phyloP scores from a whole-genome alignment of 2,113 vertebrate species.

The Plectropomus leopardus region DNA sequence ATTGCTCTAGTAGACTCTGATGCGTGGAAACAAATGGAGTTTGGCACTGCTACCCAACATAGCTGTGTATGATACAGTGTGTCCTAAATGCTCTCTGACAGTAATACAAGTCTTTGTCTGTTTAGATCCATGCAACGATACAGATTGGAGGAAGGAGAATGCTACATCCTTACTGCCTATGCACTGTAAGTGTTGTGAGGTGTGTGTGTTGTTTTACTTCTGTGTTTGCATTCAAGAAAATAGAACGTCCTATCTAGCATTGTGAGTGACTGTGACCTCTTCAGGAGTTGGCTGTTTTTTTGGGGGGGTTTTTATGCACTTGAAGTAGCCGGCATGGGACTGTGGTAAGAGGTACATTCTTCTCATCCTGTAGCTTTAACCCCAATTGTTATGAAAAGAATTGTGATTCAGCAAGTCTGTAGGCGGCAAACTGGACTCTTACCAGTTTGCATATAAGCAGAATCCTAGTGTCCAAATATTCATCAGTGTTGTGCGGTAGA shows the following conservation, averaged over 20 bases:
- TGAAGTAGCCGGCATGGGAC: no score
- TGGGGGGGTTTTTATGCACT: no score
- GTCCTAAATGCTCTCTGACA: constrained; percentile 72
- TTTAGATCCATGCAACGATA: constrained; percentile 42
- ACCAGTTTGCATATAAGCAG: no score
- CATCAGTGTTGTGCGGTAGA: no score
- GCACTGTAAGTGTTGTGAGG: background rate
- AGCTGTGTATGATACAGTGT: constrained; percentile 68
- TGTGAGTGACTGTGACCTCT: background rate
- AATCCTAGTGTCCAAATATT: no score
- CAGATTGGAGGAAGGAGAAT: constrained; percentile 12
- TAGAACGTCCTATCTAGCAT: background rate
- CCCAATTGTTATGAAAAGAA: no score
- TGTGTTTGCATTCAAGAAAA: background rate
- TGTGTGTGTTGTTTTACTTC: background rate
- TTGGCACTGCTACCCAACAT: constrained; percentile 65
- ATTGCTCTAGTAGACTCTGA: constrained; percentile 67
- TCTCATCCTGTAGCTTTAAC: no score
- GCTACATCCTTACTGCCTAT: background rate
- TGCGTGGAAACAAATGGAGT: constrained; percentile 70
- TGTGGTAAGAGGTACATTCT: no score
- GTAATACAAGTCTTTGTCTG: constrained; percentile 65
- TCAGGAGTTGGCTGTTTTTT: no score
- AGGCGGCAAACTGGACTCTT: no score
- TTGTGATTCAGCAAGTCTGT: no score